Conservation (phyloP, 1,140 invertebrate species). For the Drosophila parvula region DNA sequence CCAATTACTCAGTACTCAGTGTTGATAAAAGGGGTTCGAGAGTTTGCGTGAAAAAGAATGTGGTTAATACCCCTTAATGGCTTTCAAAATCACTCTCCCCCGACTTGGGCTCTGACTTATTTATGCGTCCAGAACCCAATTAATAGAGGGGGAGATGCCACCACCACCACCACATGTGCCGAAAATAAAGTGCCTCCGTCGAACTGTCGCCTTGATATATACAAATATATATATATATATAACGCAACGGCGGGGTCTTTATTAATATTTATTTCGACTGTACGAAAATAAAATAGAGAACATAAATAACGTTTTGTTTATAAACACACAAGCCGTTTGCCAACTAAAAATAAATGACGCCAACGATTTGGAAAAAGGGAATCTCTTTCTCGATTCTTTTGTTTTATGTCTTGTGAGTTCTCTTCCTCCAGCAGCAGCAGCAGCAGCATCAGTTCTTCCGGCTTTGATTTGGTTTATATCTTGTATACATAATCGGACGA, state of each 20-base stretch:
- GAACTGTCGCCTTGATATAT: constrained; percentile 51
- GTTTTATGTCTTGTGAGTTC: constrained; percentile 11
- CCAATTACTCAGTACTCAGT: constrained; percentile 41
- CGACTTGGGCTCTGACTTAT: constrained; percentile 15
- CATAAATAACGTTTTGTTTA: constrained; percentile 73
- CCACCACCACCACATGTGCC: constrained; percentile 32
- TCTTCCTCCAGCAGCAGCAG: constrained; percentile 8
- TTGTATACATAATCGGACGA: constrained; percentile 17
- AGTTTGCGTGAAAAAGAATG: constrained; percentile 8
- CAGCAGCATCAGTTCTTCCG: constrained; percentile 20
- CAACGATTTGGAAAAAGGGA: constrained; percentile 24
- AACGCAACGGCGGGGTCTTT: constrained; percentile 30
- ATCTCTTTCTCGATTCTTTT: constrained; percentile 19
- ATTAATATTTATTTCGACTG: constrained; percentile 69
- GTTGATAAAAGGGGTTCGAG: constrained; percentile 12
- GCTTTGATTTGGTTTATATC: constrained; percentile 21
- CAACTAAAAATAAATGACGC: constrained; percentile 62
- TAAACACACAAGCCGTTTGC: constrained; percentile 61
- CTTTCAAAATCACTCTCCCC: constrained; percentile 46
- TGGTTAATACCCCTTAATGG: constrained; percentile 48
- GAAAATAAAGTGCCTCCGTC: constrained; percentile 56
- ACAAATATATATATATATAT: constrained; percentile 12
- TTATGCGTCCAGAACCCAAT: constrained; percentile 52
- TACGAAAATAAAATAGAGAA: constrained; percentile 60
- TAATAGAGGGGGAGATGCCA: constrained; percentile 27